Base-by-base conservation (phyloP, 2,797 vertebrate genomes). In the Eulemur albifrons region DNA sequence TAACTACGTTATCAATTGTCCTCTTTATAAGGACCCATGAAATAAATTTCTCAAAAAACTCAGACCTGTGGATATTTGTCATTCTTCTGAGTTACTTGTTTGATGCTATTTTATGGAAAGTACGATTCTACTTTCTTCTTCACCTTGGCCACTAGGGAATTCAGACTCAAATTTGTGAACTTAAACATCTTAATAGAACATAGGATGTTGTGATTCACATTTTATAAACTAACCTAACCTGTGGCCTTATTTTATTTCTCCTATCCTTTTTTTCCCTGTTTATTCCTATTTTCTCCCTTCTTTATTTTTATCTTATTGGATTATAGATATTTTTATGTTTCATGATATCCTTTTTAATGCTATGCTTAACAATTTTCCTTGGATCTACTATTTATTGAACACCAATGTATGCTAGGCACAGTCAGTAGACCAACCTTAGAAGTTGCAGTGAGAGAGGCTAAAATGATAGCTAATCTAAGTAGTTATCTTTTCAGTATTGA, bases 181-280 rank as follows among this genome's bases (percentile, higher is more conserved):
- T 84, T 79, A 92, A 92, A 65, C 35, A 92, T 82, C 25, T 93
- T 73, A 27, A 83, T 57, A 93, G 32, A 25, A 86, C 27, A 63
- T 63, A 38, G 45, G 52, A 50, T 90, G 6, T 79, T 61, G 79
- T 59, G 38, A 76, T 5, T 63, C 72, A 45, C 48, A 48, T 45
- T 90, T 88, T 80, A 23, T 75, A 87, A 95, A 43, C 6, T 61
- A n/a, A 69, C 27, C 57, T 65, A 91, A 90, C 7, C 23, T 75
- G 77, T 92, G n/a, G 30, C n/a, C 9, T 91, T 23, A 87, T 88
- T 94, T 94, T 87, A 61, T 69, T 90, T 96, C 79, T 80, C 21
- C 17, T 72, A 12, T 38, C 11, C 4, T n/a, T 32, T 69, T 45
- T 17, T 17, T 1, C 35, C 17, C 14, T 30, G 15, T 23, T 59